Evolutionary conservation across 2,888 invertebrate genomes (phyloP).

Genomic region (Drosophila longiperda): DNA sequence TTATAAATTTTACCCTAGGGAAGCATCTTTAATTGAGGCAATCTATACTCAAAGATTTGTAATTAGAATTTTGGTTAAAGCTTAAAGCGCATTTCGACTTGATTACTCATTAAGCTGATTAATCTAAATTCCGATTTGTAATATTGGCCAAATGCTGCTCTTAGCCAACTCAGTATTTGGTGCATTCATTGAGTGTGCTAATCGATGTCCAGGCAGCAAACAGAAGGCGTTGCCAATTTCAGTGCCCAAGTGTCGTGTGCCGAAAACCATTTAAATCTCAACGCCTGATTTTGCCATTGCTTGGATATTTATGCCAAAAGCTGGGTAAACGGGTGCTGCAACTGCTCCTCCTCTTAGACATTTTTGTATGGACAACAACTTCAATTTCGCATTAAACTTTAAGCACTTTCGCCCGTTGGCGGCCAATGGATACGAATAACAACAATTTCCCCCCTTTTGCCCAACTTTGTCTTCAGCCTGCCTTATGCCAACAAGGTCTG

Average conservation of each 20-base stretch:
- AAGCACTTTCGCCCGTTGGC: constrained; percentile 67
- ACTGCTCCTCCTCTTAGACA: constrained; percentile 12
- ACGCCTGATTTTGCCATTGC: constrained; percentile 48
- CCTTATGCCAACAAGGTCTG: constrained; percentile 11
- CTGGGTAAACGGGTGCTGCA: constrained; percentile 18
- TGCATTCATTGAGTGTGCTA: constrained; percentile 24
- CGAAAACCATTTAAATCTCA: constrained; percentile 51
- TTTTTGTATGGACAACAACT: constrained; percentile 63
- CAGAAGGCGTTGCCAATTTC: constrained; percentile 9
- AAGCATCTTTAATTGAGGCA: background rate
- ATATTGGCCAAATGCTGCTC: background rate
- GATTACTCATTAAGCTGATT: background rate
- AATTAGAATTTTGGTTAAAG: background rate
- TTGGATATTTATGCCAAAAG: constrained; percentile 32
- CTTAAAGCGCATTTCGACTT: background rate
- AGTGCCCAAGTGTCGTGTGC: constrained; percentile 24
- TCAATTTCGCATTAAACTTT: constrained; percentile 71
- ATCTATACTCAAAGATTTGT: background rate
- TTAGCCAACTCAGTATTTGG: background rate
- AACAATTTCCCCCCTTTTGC: background rate
- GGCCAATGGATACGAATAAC: constrained; percentile 19
- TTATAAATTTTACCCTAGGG: constrained; percentile 14
- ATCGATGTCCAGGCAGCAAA: background rate
- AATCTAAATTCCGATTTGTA: constrained; percentile 12
- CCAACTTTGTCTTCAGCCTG: background rate